Evolutionary conservation across 64 coral and sea anemone genomes (phyloP).

Genomic region (Stylophora pistillata): DNA sequence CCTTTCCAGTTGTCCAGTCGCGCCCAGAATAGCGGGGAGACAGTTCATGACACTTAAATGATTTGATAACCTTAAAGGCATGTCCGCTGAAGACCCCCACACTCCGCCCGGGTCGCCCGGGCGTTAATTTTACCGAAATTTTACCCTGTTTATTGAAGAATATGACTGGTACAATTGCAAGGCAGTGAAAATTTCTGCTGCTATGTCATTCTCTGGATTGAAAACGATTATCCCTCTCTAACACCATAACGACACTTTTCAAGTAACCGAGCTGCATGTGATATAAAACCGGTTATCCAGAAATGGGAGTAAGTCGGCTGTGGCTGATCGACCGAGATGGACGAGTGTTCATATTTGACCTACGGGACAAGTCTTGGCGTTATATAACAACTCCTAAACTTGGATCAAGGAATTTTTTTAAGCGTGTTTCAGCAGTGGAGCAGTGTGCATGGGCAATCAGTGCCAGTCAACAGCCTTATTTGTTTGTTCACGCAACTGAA

Average conservation of each 20-base stretch:
- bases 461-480: constrained; percentile 75
- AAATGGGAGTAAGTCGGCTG: constrained; percentile 45
- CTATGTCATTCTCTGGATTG: too few relatives aligned
- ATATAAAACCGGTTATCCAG: neutral
- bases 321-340: constrained; percentile 91
- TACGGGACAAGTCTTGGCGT: constrained; percentile 81
- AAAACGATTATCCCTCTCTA: neutral
- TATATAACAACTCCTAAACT: constrained; percentile 74
- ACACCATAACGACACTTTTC: too few relatives aligned
- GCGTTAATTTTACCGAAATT: too few relatives aligned
- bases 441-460: constrained; percentile 95
- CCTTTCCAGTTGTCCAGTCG: too few relatives aligned
- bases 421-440: constrained; percentile 78
- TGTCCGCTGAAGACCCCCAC: too few relatives aligned
- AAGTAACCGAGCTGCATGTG: too few relatives aligned
- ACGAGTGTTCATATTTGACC: constrained; percentile 72
- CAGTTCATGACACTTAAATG: too few relatives aligned
- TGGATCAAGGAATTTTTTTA: constrained; percentile 91
- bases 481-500: constrained; percentile 86
- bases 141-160: too few relatives aligned
- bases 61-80: too few relatives aligned
- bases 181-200: neutral
- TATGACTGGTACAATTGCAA: too few relatives aligned
- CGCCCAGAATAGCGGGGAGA: too few relatives aligned
- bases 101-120: too few relatives aligned